Percentiles rank a stretch among this genome's conserved stretches.
phyloP scores from a whole-genome alignment of 2,113 vertebrate genomes.

The Scalopus aquaticus region DNA sequence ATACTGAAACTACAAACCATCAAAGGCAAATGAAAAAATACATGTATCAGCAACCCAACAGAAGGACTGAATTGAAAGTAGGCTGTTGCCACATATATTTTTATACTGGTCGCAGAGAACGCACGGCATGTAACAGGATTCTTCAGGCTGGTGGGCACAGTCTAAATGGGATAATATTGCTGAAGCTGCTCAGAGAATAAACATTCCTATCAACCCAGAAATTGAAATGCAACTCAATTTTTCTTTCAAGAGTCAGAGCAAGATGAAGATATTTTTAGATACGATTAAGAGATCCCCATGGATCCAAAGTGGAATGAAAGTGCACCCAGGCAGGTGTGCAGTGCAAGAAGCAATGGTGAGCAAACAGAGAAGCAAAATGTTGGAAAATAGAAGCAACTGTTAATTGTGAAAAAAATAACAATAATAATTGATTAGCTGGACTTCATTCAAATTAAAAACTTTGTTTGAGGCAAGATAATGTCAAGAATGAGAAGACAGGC shows the following conservation, averaged over 20 bases:
- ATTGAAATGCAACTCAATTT: not conserved
- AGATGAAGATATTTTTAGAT: not conserved
- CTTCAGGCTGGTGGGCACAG: not conserved
- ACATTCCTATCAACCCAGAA: not conserved
- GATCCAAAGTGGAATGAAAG: not conserved
- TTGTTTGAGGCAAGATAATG: not conserved
- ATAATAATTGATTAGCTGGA: not conserved
- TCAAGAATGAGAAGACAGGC: not conserved
- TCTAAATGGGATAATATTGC: not conserved
- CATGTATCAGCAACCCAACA: not conserved
- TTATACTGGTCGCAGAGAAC: not conserved
- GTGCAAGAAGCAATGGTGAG: rapidly evolving
- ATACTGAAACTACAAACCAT: not conserved
- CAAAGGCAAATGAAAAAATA: not conserved
- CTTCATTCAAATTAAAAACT: not conserved
- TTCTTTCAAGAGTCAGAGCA: not conserved
- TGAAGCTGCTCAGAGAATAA: not conserved
- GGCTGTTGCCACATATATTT: rapidly evolving
- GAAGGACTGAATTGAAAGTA: not conserved
- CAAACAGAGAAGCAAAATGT: rapidly evolving
- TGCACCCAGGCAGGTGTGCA: not conserved
- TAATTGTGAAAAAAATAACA: not conserved
- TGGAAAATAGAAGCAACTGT: not conserved
- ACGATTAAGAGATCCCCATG: not conserved
- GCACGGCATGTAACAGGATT: rapidly evolving